Evolutionary conservation across 2,888 invertebrate genomes (phyloP).

Genomic region (Netelia melanura): DNA sequence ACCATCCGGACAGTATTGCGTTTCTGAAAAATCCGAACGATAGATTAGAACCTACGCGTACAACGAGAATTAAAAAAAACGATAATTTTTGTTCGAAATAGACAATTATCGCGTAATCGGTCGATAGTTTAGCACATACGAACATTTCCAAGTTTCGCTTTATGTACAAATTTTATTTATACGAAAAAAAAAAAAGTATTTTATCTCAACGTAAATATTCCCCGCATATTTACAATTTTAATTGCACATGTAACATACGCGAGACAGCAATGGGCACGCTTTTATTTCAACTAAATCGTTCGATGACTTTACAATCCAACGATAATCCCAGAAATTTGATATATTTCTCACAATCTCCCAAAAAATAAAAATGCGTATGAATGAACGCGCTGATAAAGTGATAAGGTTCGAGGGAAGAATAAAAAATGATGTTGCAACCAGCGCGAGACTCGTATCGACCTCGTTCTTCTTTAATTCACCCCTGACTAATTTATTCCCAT

Average conservation of each 20-base stretch:
- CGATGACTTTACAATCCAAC: no score
- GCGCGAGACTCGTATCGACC: constrained; percentile 14
- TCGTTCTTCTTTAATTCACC: constrained; percentile 50
- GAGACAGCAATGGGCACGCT: constrained; percentile 68
- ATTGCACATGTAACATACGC: constrained; percentile 31
- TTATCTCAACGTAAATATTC: background rate
- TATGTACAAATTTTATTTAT: constrained; percentile 38
- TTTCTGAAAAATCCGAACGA: constrained; percentile 58
- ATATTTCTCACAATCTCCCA: background rate
- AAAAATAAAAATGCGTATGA: background rate
- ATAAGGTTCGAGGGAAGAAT: constrained; percentile 25
- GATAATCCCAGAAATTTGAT: background rate
- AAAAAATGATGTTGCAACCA: constrained; percentile 6
- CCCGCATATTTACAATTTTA: constrained; percentile 2
- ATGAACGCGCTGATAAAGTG: constrained; percentile 12
- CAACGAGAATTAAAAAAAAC: background rate
- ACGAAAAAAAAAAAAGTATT: constrained; percentile 43
- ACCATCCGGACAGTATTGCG: constrained; percentile 80
- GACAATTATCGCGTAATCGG: background rate
- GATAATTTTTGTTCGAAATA: background rate
- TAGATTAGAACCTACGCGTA: constrained; percentile 26
- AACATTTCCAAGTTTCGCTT: constrained; percentile 1
- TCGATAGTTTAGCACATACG: background rate
- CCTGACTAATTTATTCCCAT: constrained; percentile 58
- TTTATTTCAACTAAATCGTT: constrained; percentile 18